Evolutionary conservation across 2,888 invertebrate genomes (phyloP).

Genomic region (Synergus japonicus): DNA sequence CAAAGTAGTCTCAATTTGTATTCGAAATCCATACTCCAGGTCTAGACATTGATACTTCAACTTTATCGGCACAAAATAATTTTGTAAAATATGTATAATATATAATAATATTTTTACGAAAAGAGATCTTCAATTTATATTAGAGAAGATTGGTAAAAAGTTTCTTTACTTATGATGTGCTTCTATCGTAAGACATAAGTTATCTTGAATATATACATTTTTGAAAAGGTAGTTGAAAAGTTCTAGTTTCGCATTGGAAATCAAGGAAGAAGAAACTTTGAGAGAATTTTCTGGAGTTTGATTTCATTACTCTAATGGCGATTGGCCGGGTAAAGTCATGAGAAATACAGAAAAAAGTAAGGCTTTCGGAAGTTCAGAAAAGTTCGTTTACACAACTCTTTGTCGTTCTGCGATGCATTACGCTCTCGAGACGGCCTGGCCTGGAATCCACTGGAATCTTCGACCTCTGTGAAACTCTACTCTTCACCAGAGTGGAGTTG

Average conservation of each 20-base stretch:
- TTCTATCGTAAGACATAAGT: too few relatives aligned
- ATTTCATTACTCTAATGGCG: neutral
- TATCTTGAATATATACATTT: neutral
- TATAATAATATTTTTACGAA: too few relatives aligned
- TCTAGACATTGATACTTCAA: neutral
- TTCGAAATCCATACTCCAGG: neutral
- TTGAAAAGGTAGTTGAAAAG: neutral
- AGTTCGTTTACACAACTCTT: slow-evolving; percentile 71
- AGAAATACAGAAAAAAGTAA: slow-evolving; percentile 54
- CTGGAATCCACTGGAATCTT: slow-evolving; percentile 62
- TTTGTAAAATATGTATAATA: too few relatives aligned
- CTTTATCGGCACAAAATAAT: neutral
- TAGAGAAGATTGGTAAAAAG: too few relatives aligned
- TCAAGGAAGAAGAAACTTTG: neutral
- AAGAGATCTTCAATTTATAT: too few relatives aligned
- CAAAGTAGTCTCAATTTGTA: slow-evolving; percentile 21
- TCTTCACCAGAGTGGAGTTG: slow-evolving; percentile 56
- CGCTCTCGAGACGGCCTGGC: slow-evolving; percentile 72
- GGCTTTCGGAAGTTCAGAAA: slow-evolving; percentile 69
- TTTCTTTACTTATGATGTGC: too few relatives aligned
- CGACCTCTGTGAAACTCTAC: slow-evolving; percentile 60
- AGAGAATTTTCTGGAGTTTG: neutral
- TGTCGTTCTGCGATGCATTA: slow-evolving; percentile 70
- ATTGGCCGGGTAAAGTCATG: neutral
- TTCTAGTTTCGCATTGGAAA: neutral